A percentile compares a stretch with the other conserved stretches of the same genome.
Evolutionary conservation across 2,888 invertebrate species (phyloP).

Genomic region (Thumatha senex): DNA sequence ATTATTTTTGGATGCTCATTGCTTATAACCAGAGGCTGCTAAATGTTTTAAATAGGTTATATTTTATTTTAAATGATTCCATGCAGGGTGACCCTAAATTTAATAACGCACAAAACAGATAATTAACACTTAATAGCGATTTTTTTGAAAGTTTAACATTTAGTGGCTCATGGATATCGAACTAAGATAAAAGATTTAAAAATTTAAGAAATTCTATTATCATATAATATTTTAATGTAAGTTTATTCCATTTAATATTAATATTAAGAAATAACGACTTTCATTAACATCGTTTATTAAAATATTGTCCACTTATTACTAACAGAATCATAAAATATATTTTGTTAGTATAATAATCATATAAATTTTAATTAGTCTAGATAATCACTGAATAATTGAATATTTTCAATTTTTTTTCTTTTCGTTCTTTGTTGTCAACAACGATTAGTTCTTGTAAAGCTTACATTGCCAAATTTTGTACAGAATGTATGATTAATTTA

Average conservation of each 20-base stretch:
- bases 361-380: conserved; percentile 34
- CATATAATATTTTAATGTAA: conserved; percentile 43
- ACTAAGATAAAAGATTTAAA: conserved; percentile 19
- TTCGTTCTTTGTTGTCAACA: conserved; percentile 38
- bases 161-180: conserved; percentile 19
- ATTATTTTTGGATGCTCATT: conserved; percentile 37
- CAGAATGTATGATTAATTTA: conserved; percentile 46
- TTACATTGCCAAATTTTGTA: conserved; percentile 57
- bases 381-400: conserved; percentile 31
- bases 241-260: conserved; percentile 46
- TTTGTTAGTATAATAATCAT: conserved; percentile 28
- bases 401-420: conserved; percentile 33
- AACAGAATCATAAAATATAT: conserved; percentile 26
- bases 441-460: conserved; percentile 37
- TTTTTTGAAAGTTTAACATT: conserved; percentile 34
- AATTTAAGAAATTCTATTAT: conserved; percentile 40
- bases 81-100: conserved; percentile 64
- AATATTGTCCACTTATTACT: conserved; percentile 45
- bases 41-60: conserved; percentile 26
- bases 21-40: conserved; percentile 39
- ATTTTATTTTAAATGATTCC: conserved; percentile 41
- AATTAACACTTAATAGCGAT: conserved; percentile 24
- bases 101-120: conserved; percentile 66
- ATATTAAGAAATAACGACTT: conserved; percentile 33
- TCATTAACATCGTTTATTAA: conserved; percentile 40